A percentile compares a stretch with the other conserved stretches of the same genome.
These are phyloP conservation scores for Crocuta crocuta DNA, from an alignment of 2,113 vertebrate species.

Conservation along the genomic window DNA sequence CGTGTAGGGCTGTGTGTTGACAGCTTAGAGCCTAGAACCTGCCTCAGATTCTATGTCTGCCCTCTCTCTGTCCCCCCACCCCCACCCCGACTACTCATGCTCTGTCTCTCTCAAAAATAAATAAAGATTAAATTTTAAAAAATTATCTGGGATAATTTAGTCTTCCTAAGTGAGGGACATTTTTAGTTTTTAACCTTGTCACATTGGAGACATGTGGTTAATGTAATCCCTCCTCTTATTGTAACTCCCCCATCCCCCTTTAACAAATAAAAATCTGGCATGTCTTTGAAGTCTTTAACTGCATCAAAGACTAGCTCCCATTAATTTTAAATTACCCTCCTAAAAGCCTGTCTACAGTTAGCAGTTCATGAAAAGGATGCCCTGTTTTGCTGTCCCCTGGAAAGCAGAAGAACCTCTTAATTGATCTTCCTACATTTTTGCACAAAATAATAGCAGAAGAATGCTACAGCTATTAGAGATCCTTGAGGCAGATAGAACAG, in stretches of 20 bases:
- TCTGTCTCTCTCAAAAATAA: background rate
- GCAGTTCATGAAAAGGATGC: constrained; percentile 57
- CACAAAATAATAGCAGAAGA: constrained; percentile 63
- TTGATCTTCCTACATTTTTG: constrained; percentile 57
- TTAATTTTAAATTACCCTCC: constrained; percentile 70
- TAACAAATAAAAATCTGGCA: constrained; percentile 70
- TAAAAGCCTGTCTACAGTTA: constrained; percentile 70
- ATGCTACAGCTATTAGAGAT: constrained; percentile 52
- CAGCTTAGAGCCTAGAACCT: background rate
- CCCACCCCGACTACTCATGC: background rate
- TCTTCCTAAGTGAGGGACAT: background rate
- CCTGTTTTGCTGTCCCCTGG: constrained; percentile 39
- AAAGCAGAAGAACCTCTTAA: constrained; percentile 68
- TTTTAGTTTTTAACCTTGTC: background rate
- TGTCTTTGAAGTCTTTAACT: constrained; percentile 57
- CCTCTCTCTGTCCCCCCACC: background rate
- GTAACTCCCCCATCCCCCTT: constrained; percentile 9
- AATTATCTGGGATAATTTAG: background rate
- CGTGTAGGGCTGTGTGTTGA: background rate
- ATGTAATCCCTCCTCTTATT: constrained; percentile 46
- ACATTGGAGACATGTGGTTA: constrained; percentile 22
- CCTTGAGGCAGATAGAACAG: background rate
- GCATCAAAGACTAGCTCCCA: constrained; percentile 69
- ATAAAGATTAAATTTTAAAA: background rate
- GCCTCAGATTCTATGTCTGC: background rate